A percentile compares a stretch with the other conserved stretches of the same genome.
These are phyloP conservation scores for Torymus tubicola DNA, from an alignment of 2,888 invertebrate species.

Conservation along the genomic window DNA sequence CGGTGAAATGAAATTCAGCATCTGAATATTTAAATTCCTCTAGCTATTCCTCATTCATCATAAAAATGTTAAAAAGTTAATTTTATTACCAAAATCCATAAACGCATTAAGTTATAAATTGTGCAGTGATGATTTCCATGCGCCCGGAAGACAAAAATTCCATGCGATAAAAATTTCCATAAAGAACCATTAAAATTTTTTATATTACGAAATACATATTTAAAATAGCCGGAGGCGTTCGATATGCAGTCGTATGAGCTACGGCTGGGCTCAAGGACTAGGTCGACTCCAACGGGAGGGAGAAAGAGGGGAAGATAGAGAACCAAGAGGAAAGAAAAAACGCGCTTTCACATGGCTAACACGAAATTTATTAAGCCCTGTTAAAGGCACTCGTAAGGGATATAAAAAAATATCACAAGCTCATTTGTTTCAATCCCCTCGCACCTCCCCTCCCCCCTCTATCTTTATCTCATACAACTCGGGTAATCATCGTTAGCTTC, in stretches of 20 bases:
- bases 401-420: slow-evolving; percentile 44
- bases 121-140: too few relatives aligned
- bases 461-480: slow-evolving; percentile 7
- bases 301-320: neutral
- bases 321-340: neutral
- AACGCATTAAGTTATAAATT: too few relatives aligned
- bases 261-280: too few relatives aligned
- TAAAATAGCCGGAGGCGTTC: neutral
- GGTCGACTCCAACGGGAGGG: too few relatives aligned
- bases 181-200: slow-evolving; percentile 28
- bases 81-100: too few relatives aligned
- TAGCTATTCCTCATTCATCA: too few relatives aligned
- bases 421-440: slow-evolving; percentile 35
- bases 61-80: too few relatives aligned
- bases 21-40: too few relatives aligned
- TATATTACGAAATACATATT: slow-evolving; percentile 36
- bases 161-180: neutral
- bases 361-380: slow-evolving; percentile 53
- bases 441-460: neutral
- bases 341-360: slow-evolving; percentile 7
- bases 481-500: slow-evolving; percentile 46
- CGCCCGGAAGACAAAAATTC: neutral
- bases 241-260: slow-evolving; percentile 6
- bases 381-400: slow-evolving; percentile 33
- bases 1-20: too few relatives aligned